Evolutionary conservation across 2,888 invertebrate species (phyloP), one percentile per base, ranked within the genome.

Genomic region (Phaedon cochleariae): DNA sequence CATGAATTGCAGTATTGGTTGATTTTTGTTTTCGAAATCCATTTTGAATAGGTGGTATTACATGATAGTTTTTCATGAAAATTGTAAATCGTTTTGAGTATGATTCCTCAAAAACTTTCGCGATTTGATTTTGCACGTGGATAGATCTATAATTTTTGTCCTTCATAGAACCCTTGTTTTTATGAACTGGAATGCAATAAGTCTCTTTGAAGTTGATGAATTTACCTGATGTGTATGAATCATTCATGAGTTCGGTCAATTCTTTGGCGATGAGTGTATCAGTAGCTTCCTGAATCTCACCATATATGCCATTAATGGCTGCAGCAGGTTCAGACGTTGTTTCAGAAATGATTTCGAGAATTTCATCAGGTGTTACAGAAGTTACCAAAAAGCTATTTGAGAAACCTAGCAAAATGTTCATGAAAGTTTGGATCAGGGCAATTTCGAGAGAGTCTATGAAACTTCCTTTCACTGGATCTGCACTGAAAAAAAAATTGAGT

Each of bases 251-350:
- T 52, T 52, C 52, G 18, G 1, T 12, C 18, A 29, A 52, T 52
- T 26, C n/a, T n/a, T 29, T 20, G 52, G 26, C 52, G 29, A 52
- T 52, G n/a, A 52, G 52, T 52, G 26, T 29, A 52, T 29, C 52
- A 29, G 52, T 29, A 29, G 52, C 52, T 15, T 52, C 29, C 29
- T 29, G 29, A n/a, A 52, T 1, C 31, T 52, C 18, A 52, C 15
- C 29, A 51, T 51, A 21, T 51, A 51, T 51, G 49, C 49, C 49
- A 51, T 51, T 10, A 18, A 51, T 51, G 3, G 20, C 49, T 51
- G 49, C 21, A 2, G 49, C 49, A 51, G 20, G 22, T 21, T 21
- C 21, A 51, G 49, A 51, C 21, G 49, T 51, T 51, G 22, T 51
- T 51, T 51, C 10, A 20, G 20, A 51, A 21, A 51, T 51, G 49